A percentile compares a stretch with the other conserved stretches of the same genome.
Evolutionary conservation across 2,113 vertebrate species (phyloP).

Genomic region (Picathartes gymnocephalus): DNA sequence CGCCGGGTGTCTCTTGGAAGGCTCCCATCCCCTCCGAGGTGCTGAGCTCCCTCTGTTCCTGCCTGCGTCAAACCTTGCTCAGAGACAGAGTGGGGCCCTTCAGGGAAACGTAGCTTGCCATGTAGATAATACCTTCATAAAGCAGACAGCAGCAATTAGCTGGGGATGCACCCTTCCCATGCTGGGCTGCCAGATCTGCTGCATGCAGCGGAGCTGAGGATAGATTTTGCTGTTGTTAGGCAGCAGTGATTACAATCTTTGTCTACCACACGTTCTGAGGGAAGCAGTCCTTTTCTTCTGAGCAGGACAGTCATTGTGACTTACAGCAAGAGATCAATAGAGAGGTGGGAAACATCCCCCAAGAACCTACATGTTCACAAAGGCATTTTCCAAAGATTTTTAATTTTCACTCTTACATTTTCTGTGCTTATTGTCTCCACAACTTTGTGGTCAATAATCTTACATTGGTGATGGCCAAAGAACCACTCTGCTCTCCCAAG

Average conservation of each 20-base stretch:
- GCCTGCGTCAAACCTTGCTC: neutral
- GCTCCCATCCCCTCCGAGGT: neutral
- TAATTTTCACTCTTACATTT: neutral
- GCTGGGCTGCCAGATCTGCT: neutral
- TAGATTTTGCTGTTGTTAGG: neutral
- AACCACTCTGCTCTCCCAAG: neutral
- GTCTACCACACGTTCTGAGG: neutral
- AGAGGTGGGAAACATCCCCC: neutral
- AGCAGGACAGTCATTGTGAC: neutral
- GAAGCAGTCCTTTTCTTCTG: neutral
- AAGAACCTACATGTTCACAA: neutral
- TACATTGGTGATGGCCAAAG: neutral
- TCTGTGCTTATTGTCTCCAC: neutral
- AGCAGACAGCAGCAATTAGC: neutral
- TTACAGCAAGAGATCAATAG: constrained; percentile 17
- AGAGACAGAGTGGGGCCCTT: neutral
- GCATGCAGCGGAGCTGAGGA: accelerated
- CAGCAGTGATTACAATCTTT: neutral
- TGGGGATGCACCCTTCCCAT: neutral
- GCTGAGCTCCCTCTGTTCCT: neutral
- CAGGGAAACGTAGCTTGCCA: accelerated
- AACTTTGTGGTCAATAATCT: constrained; percentile 19
- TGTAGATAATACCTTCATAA: neutral
- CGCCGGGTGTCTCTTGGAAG: neutral
- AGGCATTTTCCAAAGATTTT: neutral